A percentile compares a stretch with the other conserved stretches of the same genome.
These are phyloP conservation scores for Prionace glauca DNA, from an alignment of 2,797 vertebrate genomes.

Conservation along the genomic window DNA sequence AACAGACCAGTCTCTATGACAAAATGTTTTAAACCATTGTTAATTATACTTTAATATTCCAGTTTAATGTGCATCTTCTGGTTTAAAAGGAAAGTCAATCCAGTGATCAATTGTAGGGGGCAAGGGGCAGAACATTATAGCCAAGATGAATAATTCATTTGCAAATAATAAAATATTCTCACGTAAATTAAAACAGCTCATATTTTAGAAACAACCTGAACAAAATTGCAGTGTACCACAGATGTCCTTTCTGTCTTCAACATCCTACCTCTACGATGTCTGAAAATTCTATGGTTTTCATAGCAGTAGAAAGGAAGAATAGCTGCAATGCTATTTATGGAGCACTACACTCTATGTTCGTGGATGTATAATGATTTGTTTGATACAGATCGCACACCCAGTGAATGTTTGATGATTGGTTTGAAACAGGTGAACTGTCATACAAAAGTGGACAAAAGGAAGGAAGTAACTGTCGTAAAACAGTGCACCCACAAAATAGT, in stretches of 20 bases:
- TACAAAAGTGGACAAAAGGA: conserved; percentile 12
- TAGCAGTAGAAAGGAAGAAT: not conserved
- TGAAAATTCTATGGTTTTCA: not conserved
- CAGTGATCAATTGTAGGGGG: not conserved
- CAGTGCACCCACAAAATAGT: not conserved
- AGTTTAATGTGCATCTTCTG: not conserved
- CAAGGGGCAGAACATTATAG: not conserved
- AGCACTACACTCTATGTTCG: not conserved
- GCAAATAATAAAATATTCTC: not conserved
- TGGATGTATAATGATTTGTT: not conserved
- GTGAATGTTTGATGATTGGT: not conserved
- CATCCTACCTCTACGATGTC: not conserved
- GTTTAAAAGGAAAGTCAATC: not conserved
- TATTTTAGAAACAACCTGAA: not conserved
- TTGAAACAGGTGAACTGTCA: not conserved
- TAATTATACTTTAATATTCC: too few species aligned
- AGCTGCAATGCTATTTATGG: not conserved
- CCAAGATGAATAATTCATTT: not conserved
- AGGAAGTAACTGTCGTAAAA: not conserved
- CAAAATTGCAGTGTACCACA: not conserved
- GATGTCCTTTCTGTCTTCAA: not conserved
- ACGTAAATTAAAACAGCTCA: too few species aligned
- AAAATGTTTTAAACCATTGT: not conserved
- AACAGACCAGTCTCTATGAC: not conserved
- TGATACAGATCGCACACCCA: not conserved